Evolutionary conservation across 2,113 vertebrate species (phyloP).

Genomic region (Eira barbara): DNA sequence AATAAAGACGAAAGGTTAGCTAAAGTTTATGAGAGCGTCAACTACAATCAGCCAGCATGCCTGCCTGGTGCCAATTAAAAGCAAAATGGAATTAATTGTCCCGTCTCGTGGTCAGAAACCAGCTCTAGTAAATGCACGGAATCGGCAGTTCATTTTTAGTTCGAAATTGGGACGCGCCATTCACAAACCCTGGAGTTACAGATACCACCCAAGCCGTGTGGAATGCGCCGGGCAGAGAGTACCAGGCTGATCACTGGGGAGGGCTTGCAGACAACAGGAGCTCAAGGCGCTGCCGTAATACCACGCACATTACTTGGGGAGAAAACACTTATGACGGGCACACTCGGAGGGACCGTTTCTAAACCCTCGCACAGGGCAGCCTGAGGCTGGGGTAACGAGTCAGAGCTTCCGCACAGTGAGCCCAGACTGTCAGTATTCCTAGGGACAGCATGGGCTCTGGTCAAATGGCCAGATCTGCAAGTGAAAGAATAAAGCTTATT

Average conservation of each 20-base stretch:
- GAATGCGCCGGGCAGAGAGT: neutral
- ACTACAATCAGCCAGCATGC: constrained; percentile 27
- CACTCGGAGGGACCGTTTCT: neutral
- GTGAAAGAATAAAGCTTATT: neutral
- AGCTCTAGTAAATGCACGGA: constrained; percentile 25
- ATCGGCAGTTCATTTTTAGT: neutral
- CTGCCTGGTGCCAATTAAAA: constrained; percentile 48
- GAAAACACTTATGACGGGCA: neutral
- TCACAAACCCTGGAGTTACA: neutral
- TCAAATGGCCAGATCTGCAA: neutral
- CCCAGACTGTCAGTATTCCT: neutral
- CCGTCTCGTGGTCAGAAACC: constrained; percentile 40
- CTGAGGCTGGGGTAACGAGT: neutral
- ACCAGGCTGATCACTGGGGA: neutral
- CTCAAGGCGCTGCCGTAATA: neutral
- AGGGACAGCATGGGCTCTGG: neutral
- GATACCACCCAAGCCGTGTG: neutral
- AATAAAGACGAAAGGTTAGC: neutral
- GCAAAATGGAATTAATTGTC: constrained; percentile 47
- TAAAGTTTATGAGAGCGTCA: constrained; percentile 23
- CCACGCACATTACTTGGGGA: neutral
- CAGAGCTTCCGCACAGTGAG: neutral
- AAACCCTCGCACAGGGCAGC: neutral
- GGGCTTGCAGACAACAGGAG: neutral
- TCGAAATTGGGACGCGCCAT: neutral